Evolutionary conservation across 2,888 invertebrate genomes (phyloP), one percentile per base, ranked within the genome.

Genomic region (Schizaphis graminum): DNA sequence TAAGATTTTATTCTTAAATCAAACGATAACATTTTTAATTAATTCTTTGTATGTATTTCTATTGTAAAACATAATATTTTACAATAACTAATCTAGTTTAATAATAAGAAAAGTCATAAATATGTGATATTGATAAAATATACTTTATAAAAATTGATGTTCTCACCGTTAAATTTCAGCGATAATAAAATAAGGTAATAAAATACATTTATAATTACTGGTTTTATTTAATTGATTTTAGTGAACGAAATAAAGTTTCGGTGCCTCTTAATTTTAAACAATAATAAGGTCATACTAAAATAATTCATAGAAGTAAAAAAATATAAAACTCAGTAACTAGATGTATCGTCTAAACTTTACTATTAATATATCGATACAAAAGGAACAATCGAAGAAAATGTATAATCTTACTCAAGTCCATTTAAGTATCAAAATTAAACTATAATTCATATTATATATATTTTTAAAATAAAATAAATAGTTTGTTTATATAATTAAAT

Each of bases 141-240:
- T 47, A 67, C 16, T 21, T 77, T 21, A 8, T 8, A 77, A 3
- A 77, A 77, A 77, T 77, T 21, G 35, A 77, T 35, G 77, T 35
- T 44, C 44, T 85, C 44, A 28, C 44, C 44, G 85, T 85, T 85
- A 85, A 44, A 1, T 26, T 4, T 24, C 28, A 44, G 28, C 44
- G 1, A 13, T 26, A 13, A 44, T 85, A 44, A 85, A 44, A 44
- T 85, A 85, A 41, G 26, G 13, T 26, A 44, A 85, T 85, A 85
- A 85, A 85, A 85, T 85, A 44, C 41, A 85, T 28, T 44, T 85
- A 44, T 85, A 85, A 85, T 85, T 85, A 85, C 41, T 85, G 10
- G 85, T 85, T 85, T 85, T 5, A 26, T 35, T 35, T 35, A 77
- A 77, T 77, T 7, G 21, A 35, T 24, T 77, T 35, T 21, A 77